phyloP scores from a whole-genome alignment of 2,113 vertebrate genomes.

The Nansenia antarctica region DNA sequence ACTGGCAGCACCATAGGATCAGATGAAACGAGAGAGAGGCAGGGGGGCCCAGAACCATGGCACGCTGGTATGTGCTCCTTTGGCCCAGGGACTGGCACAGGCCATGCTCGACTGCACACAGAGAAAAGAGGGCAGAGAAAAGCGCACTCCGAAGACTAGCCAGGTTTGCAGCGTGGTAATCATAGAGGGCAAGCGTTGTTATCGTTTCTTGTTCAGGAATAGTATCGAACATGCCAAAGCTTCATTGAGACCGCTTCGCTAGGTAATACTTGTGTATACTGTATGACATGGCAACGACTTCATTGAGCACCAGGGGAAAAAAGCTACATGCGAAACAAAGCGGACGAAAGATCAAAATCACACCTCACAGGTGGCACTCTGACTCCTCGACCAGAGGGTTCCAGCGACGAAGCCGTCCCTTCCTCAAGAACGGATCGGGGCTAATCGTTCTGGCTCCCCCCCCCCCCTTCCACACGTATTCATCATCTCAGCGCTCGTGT shows the following conservation, averaged over 20 bases:
- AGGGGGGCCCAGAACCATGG: slow-evolving; percentile 7
- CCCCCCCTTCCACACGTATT: slow-evolving; percentile 37
- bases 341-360: too few relatives aligned
- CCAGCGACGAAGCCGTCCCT: too few relatives aligned
- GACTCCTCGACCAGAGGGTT: too few relatives aligned
- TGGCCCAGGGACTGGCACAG: slow-evolving; percentile 15
- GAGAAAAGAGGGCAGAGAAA: slow-evolving; percentile 2
- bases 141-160: slow-evolving; percentile 4
- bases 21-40: slow-evolving; percentile 39
- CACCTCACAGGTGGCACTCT: too few relatives aligned
- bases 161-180: not conserved
- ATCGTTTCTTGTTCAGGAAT: too few relatives aligned
- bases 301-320: too few relatives aligned
- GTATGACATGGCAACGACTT: not conserved
- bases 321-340: too few relatives aligned
- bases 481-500: slow-evolving; percentile 51
- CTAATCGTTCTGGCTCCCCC: slow-evolving; percentile 14
- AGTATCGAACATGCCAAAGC: too few relatives aligned
- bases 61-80: slow-evolving; percentile 20
- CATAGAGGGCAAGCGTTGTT: not conserved
- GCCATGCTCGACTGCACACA: slow-evolving; percentile 41
- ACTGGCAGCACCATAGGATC: slow-evolving; percentile 43
- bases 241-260: too few relatives aligned
- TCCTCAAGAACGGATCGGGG: not conserved
- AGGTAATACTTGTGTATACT: not conserved